A percentile compares a stretch with the other conserved stretches of the same genome.
Evolutionary conservation across 2,797 vertebrate species (phyloP).

Genomic region (Aselliscus stoliczkanus): DNA sequence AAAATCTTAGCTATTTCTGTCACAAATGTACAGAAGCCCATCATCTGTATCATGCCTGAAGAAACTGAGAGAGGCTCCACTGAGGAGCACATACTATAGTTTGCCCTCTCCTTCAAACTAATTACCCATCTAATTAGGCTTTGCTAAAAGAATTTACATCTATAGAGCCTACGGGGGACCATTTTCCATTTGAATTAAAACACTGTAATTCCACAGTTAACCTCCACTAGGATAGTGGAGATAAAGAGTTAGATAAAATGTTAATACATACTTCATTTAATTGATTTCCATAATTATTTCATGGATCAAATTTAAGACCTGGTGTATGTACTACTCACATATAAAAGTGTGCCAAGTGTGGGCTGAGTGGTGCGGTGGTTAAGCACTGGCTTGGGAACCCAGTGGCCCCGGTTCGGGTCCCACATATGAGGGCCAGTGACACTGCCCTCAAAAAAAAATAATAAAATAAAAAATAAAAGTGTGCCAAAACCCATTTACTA

Average conservation of each 20-base stretch:
- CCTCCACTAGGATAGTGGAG: background rate
- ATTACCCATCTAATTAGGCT: background rate
- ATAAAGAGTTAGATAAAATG: background rate
- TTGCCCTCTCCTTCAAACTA: background rate
- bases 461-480: too few species aligned
- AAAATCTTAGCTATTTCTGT: background rate
- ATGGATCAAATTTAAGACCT: background rate
- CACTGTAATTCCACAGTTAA: background rate
- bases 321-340: background rate
- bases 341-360: background rate
- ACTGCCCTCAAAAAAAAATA: too few species aligned
- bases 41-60: background rate
- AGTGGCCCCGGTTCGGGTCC: too few species aligned
- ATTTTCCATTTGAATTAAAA: background rate
- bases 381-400: too few species aligned
- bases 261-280: background rate
- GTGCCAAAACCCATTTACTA: background rate
- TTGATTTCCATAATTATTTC: background rate
- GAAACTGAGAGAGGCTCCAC: background rate
- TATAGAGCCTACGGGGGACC: background rate
- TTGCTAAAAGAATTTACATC: slow-evolving; percentile 22
- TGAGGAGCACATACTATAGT: background rate
- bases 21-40: background rate
- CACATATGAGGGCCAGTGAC: too few species aligned
- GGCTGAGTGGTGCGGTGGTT: too few species aligned